These are phyloP conservation scores for Anoura caudifer DNA, from an alignment of 2,113 vertebrate species.

Conservation along the genomic window DNA sequence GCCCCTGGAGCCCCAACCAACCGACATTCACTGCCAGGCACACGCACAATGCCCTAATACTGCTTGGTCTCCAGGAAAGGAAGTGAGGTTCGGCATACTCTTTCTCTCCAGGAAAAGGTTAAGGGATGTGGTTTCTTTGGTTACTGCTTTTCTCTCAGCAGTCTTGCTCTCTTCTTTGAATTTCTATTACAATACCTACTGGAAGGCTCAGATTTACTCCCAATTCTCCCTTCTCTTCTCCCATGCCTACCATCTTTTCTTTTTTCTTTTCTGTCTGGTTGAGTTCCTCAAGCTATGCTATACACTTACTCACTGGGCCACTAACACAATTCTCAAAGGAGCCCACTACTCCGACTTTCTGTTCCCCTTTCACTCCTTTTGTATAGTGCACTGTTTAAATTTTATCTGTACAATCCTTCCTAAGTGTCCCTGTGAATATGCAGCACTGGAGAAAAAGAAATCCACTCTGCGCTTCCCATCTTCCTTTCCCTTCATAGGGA, in stretches of 20 bases:
- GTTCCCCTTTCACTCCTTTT: neutral
- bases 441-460: too few relatives aligned
- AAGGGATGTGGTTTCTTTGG: too few relatives aligned
- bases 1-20: neutral
- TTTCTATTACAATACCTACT: neutral
- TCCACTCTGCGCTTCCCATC: neutral
- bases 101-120: neutral
- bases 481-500: neutral
- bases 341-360: neutral
- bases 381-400: neutral
- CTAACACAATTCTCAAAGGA: neutral
- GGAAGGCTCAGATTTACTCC: neutral
- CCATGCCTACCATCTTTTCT: neutral
- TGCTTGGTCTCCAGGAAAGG: neutral
- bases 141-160: neutral
- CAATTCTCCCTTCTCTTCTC: neutral
- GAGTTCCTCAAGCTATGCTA: neutral
- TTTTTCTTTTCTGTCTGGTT: neutral
- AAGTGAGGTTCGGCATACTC: fast-evolving
- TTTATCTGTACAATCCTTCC: neutral
- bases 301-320: fast-evolving
- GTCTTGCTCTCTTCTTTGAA: neutral
- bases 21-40: fast-evolving
- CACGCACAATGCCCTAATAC: fast-evolving
- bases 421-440: neutral